phyloP scores from a whole-genome alignment of 2,888 invertebrate genomes.

The Torymus texanus region DNA sequence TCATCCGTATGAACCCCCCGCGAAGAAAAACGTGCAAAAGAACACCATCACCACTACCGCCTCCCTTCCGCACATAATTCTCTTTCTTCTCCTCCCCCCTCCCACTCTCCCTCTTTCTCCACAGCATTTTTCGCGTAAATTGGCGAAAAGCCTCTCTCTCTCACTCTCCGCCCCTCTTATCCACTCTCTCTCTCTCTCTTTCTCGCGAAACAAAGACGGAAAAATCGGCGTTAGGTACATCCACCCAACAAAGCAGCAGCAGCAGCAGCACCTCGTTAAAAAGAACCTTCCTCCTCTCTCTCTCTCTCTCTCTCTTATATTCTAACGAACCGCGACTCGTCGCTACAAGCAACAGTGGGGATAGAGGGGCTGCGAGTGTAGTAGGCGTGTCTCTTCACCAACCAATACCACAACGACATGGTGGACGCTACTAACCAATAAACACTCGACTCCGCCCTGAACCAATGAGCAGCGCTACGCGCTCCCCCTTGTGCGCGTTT shows the following conservation, averaged over 20 bases:
- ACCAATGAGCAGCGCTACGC: slow-evolving; percentile 9
- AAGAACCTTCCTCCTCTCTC: slow-evolving; percentile 10
- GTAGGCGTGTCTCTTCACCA: not conserved
- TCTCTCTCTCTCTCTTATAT: not conserved
- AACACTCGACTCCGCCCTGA: not conserved
- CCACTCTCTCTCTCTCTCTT: no score
- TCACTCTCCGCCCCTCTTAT: not conserved
- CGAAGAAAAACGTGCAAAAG: no score
- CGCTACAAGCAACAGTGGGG: not conserved
- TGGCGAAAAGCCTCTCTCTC: slow-evolving; percentile 15
- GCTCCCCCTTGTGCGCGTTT: not conserved
- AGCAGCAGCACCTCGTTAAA: not conserved
- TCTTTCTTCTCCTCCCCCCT: no score
- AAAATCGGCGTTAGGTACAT: not conserved
- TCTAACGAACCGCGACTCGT: no score
- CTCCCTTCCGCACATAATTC: no score
- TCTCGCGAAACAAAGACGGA: not conserved
- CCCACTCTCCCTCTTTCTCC: not conserved
- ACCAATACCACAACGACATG: slow-evolving; percentile 24
- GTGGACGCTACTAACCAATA: slow-evolving; percentile 6
- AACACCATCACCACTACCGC: no score
- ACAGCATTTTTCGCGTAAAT: slow-evolving; percentile 1
- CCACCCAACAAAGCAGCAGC: slow-evolving; percentile 14
- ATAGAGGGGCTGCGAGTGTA: not conserved
- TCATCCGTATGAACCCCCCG: no score